Evolutionary conservation across 2,797 vertebrate genomes (phyloP).

Genomic region (Holocentrus rufus): DNA sequence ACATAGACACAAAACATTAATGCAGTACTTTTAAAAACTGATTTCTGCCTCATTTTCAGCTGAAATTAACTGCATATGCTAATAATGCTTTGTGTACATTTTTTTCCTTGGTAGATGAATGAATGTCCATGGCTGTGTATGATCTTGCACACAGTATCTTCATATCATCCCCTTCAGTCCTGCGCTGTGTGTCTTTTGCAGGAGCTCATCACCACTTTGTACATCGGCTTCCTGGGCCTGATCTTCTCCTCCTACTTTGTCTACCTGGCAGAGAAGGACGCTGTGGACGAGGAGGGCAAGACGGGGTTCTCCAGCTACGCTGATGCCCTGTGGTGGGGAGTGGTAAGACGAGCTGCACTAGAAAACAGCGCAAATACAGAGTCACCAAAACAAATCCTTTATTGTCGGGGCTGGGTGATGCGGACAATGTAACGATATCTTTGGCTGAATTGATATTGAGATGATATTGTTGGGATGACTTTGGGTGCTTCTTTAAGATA

Average conservation of each 20-base stretch:
- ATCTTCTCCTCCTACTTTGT: slow-evolving; percentile 96
- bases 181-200: slow-evolving; percentile 56
- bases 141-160: background rate
- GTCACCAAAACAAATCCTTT: too few relatives aligned
- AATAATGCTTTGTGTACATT: too few relatives aligned
- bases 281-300: slow-evolving; percentile 89
- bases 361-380: background rate
- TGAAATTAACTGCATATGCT: too few relatives aligned
- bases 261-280: slow-evolving; percentile 92
- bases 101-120: too few relatives aligned
- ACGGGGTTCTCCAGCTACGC: slow-evolving; percentile 91
- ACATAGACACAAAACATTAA: too few relatives aligned
- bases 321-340: slow-evolving; percentile 94
- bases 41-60: too few relatives aligned
- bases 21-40: too few relatives aligned
- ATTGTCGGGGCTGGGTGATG: too few relatives aligned
- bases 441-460: too few relatives aligned
- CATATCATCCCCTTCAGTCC: background rate
- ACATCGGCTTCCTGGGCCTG: slow-evolving; percentile 91
- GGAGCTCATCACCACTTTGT: slow-evolving; percentile 92
- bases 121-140: background rate
- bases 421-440: too few relatives aligned
- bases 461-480: too few relatives aligned
- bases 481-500: too few relatives aligned
- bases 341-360: slow-evolving; percentile 81